Evolutionary conservation across 2,797 vertebrate genomes (phyloP).

Genomic region (Channa striata): DNA sequence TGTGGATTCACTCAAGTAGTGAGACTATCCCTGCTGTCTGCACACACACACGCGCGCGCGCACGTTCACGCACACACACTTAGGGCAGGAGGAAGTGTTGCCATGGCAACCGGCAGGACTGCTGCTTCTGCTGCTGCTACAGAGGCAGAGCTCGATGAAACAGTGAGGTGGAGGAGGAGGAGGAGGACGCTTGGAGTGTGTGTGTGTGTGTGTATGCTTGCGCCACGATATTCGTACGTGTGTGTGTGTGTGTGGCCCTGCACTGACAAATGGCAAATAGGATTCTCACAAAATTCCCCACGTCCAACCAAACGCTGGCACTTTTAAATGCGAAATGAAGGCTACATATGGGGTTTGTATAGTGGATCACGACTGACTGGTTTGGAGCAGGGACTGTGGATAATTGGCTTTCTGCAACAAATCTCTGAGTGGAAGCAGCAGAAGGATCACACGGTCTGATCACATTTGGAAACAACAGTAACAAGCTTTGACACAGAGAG

Average conservation of each 20-base stretch:
- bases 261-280: conserved; percentile 29
- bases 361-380: conserved; percentile 32
- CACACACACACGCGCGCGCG: conserved; percentile 42
- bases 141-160: conserved; percentile 75
- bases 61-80: conserved; percentile 53
- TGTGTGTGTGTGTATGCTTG: conserved; percentile 10
- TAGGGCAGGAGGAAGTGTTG: conserved; percentile 85
- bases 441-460: conserved; percentile 75
- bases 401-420: conserved; percentile 58
- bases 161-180: conserved; percentile 48
- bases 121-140: conserved; percentile 73
- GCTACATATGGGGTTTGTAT: conserved; percentile 7
- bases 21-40: conserved; percentile 37
- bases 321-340: conserved; percentile 53
- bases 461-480: conserved; percentile 59
- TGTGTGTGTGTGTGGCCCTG: conserved; percentile 4
- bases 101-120: conserved; percentile 87
- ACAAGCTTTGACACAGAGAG: conserved; percentile 59
- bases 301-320: conserved; percentile 23
- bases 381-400: conserved; percentile 39
- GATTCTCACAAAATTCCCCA: conserved; percentile 42
- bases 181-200: conserved; percentile 16
- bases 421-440: conserved; percentile 55
- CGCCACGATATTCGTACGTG: background rate
- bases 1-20: conserved; percentile 66